Evolutionary conservation across 2,888 invertebrate species (phyloP).

Genomic region (Amphipyra tragopoginis): DNA sequence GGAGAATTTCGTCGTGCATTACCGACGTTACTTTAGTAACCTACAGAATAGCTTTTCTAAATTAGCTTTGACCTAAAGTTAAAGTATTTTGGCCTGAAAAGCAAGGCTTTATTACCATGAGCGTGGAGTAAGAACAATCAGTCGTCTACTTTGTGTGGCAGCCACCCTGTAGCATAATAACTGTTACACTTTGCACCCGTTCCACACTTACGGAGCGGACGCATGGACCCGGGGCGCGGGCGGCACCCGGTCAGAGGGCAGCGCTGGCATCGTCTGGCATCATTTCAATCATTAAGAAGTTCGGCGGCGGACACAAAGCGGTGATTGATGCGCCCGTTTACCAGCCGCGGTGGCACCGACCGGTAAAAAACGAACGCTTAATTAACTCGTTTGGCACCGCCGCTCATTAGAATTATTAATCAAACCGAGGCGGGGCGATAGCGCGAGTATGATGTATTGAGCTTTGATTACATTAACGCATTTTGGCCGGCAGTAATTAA

Average conservation of each 20-base stretch:
- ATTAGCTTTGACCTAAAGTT: neutral
- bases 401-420: constrained; percentile 90
- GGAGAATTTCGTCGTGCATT: no score
- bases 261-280: constrained; percentile 63
- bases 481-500: constrained; percentile 84
- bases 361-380: constrained; percentile 87
- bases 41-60: no score
- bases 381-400: constrained; percentile 90
- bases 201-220: neutral
- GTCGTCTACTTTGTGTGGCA: neutral
- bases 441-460: constrained; percentile 88
- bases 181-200: constrained; percentile 33
- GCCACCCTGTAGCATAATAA: constrained; percentile 10
- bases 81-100: neutral
- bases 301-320: constrained; percentile 86
- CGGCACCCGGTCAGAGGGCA: constrained; percentile 68
- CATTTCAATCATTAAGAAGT: constrained; percentile 88
- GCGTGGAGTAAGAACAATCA: neutral
- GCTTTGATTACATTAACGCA: constrained; percentile 89
- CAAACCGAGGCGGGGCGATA: constrained; percentile 87
- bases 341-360: constrained; percentile 84
- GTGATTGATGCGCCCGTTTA: constrained; percentile 89
- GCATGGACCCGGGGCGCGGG: neutral
- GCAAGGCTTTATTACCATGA: neutral
- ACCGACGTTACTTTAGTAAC: no score